Evolutionary conservation across 2,797 vertebrate genomes (phyloP), one percentile per base, ranked within the genome.

Genomic region (Pangasius macronema): DNA sequence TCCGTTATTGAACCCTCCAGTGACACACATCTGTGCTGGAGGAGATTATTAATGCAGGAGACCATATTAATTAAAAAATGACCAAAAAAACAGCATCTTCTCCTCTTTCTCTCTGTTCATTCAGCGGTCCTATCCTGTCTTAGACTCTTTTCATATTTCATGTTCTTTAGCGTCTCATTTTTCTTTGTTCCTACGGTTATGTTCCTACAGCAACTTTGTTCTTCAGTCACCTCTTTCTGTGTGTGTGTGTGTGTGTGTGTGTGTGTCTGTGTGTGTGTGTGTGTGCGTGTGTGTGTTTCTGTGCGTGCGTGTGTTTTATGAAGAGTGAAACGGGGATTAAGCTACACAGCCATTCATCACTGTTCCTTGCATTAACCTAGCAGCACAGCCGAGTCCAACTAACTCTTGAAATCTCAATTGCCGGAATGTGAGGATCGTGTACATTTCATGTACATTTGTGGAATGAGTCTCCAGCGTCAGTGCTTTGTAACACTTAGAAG

Each of bases 1-100:
- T 94, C 93, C 91, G 91, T 95, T 94, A 94, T 92, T 93, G 94
- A 94, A 88, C 94, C 95, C 95, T 95, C 93, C 91, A 95, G 96
- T 95, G 95, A 96, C 95, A 94, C 92, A 93, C 95, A 94, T 93
- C 90, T 95, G 93, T 90, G 93, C 93, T 95, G 93, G 93, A 93
- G 91, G 91, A 88, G 93, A 93, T 95, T 94, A 94, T 96, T 93
- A 95, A 95, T 94, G 92, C 93, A 93, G 90, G 92, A 84, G 76
- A 88, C 91, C 89, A 92, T 5, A 53, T 53, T 75, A 5, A 75
- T 73, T 46, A 9, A 77, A 76, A 77, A 33, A 76, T 24, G 39
- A 22, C 72, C 33, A 22, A 92, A 91, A 91, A 93, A 88, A 93
- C 90, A 90, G 18, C 55, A 24, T n/a, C 33, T 27, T 55, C 33